Conservation (phyloP, 53 echinoderm and acorn worm genomes). For the Arbacia lixula region DNA sequence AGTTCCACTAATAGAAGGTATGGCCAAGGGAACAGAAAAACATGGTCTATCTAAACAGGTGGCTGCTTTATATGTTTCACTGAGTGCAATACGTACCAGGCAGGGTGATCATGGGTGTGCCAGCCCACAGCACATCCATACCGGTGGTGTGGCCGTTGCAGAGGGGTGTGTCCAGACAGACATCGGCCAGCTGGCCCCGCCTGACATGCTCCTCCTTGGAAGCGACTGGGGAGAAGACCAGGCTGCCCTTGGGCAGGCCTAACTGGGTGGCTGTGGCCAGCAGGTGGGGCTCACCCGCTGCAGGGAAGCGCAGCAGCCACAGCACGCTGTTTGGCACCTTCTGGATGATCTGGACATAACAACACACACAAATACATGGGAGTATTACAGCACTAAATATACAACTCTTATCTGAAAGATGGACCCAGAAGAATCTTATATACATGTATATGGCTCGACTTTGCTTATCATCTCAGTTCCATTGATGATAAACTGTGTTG, state of each 20-base stretch:
- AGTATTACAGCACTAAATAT: too few relatives aligned
- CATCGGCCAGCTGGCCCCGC: constrained; percentile 94
- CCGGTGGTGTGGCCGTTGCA: constrained; percentile 99
- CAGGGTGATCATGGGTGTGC: constrained; percentile 99
- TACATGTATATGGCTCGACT: too few relatives aligned
- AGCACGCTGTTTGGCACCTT: constrained; percentile 96
- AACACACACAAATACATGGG: too few relatives aligned
- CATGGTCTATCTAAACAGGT: too few relatives aligned
- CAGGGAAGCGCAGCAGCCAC: constrained; percentile 98
- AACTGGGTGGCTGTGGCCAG: constrained; percentile 79
- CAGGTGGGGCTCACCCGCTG: constrained; percentile 92
- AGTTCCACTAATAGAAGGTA: too few relatives aligned
- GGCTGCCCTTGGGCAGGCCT: constrained; percentile 83
- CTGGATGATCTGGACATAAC: constrained; percentile 95
- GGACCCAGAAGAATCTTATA: too few relatives aligned
- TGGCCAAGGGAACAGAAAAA: too few relatives aligned
- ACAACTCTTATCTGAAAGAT: too few relatives aligned
- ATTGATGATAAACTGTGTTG: too few relatives aligned
- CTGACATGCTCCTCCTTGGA: constrained; percentile 98
- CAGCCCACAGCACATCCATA: constrained; percentile 99
- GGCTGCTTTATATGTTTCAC: too few relatives aligned
- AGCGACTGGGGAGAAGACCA: constrained; percentile 97
- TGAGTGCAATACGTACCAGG: constrained; percentile 88
- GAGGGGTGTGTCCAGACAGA: constrained; percentile 97
- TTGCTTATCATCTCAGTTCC: too few relatives aligned